phyloP scores from a whole-genome alignment of 2,113 vertebrate species.

The Mesembrinibis cayennensis region DNA sequence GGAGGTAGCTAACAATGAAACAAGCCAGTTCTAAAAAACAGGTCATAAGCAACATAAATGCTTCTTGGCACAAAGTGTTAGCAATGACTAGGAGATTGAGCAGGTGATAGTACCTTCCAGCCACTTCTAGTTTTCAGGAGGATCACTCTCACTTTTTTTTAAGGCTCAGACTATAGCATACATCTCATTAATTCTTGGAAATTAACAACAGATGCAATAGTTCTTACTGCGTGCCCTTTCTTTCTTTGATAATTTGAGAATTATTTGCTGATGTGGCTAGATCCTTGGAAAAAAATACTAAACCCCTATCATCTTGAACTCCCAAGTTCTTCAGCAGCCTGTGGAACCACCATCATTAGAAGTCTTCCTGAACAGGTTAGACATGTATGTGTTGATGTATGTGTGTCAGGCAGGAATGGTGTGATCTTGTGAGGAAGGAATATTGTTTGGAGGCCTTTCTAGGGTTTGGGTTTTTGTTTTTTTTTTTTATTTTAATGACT shows the following conservation, averaged over 20 bases:
- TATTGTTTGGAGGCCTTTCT: background rate
- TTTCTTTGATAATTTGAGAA: background rate
- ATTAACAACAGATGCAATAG: background rate
- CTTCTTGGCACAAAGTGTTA: background rate
- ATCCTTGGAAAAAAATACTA: background rate
- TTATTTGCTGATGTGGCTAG: background rate
- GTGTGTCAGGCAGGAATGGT: background rate
- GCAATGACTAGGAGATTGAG: background rate
- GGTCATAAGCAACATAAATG: background rate
- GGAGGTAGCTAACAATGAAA: background rate
- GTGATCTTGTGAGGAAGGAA: background rate
- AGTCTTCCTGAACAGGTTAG: background rate
- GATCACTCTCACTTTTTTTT: background rate
- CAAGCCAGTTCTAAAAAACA: background rate
- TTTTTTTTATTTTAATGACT: background rate
- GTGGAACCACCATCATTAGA: background rate
- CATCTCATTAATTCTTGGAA: background rate
- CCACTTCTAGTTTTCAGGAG: background rate
- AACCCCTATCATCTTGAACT: background rate
- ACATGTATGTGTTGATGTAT: rapidly evolving
- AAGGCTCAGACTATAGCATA: background rate
- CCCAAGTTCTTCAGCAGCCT: background rate
- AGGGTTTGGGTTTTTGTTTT: background rate
- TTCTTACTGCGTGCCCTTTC: background rate
- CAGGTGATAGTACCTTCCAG: background rate